Evolutionary conservation across 2,113 vertebrate species (phyloP).

Genomic region (Rhodinocichla rosea): DNA sequence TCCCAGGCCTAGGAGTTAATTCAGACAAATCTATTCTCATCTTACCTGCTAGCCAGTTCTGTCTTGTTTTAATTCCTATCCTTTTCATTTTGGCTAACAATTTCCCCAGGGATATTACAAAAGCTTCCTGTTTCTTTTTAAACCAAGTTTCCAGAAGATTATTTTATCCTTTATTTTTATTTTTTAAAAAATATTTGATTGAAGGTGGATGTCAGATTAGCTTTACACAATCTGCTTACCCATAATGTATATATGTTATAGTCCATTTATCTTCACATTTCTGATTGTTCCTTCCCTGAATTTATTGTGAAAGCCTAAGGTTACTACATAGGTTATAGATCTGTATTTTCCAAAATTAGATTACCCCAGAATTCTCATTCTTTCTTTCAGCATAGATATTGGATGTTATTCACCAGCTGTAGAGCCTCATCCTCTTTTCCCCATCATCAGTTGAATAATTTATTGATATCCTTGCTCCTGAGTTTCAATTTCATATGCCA

Average conservation of each 20-base stretch:
- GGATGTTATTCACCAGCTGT: neutral
- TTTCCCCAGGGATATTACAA: neutral
- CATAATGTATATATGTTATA: neutral
- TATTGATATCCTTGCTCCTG: neutral
- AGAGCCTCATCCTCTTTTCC: neutral
- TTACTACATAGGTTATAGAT: neutral
- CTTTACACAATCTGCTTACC: neutral
- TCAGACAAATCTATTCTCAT: neutral
- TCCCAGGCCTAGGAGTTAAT: neutral
- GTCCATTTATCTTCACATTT: neutral
- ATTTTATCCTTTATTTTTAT: neutral
- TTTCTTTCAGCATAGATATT: neutral
- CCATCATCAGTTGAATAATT: neutral
- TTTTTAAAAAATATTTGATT: neutral
- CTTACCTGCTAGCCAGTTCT: neutral
- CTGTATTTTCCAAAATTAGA: neutral
- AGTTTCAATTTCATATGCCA: neutral
- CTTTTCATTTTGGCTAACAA: neutral
- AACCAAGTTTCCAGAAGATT: neutral
- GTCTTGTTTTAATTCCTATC: neutral
- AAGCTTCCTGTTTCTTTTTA: neutral
- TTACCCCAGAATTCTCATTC: neutral
- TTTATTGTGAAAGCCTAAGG: neutral
- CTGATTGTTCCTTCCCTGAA: neutral
- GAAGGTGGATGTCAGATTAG: neutral